These are phyloP conservation scores for Typhlichthys subterraneus DNA, from an alignment of 2,797 vertebrate species.

Conservation along the genomic window DNA sequence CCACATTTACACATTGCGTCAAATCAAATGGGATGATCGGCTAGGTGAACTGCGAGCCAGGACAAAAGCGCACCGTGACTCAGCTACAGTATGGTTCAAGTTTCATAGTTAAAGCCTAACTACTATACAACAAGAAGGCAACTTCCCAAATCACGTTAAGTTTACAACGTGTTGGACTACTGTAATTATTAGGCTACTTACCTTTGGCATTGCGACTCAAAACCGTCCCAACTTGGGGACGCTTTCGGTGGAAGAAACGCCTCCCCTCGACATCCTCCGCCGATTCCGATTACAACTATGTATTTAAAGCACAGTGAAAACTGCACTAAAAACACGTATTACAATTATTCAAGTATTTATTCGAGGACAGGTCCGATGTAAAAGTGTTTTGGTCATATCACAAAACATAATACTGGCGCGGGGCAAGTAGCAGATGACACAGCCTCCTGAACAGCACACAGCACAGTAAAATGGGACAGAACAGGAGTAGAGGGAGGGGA, in stretches of 20 bases:
- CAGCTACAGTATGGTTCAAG: constrained; percentile 61
- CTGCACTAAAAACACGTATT: background rate
- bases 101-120: constrained; percentile 47
- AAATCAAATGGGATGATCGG: constrained; percentile 59
- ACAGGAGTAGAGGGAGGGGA: constrained; percentile 13
- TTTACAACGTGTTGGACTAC: background rate
- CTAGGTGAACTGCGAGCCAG: constrained; percentile 40
- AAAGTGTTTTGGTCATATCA: constrained; percentile 41
- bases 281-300: constrained; percentile 18
- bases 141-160: background rate
- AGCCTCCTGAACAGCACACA: constrained; percentile 43
- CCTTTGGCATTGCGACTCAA: constrained; percentile 71
- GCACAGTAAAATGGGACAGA: constrained; percentile 61
- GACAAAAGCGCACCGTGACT: constrained; percentile 66
- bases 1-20: constrained; percentile 62
- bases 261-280: constrained; percentile 67
- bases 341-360: background rate
- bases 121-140: background rate
- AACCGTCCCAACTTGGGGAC: constrained; percentile 66
- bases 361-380: constrained; percentile 9
- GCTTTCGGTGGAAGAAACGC: constrained; percentile 58
- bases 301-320: constrained; percentile 3
- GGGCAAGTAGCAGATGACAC: constrained; percentile 50
- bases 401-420: constrained; percentile 26
- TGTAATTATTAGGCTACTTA: constrained; percentile 52